These are phyloP conservation scores for Pterocles gutturalis DNA, from an alignment of 2,113 vertebrate species.

Conservation along the genomic window DNA sequence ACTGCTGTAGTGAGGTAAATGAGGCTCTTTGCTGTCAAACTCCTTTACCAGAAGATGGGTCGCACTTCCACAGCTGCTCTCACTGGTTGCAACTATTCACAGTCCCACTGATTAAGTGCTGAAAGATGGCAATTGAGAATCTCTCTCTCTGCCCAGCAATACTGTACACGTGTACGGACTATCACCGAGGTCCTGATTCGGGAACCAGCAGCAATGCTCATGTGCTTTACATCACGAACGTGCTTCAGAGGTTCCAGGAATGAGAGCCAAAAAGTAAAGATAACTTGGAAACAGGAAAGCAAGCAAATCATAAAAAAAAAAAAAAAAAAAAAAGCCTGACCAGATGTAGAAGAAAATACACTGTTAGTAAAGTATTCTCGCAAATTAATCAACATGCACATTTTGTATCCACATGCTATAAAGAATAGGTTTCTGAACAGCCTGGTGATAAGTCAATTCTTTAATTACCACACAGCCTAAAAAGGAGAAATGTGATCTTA, in stretches of 20 bases:
- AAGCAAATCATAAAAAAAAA: background rate
- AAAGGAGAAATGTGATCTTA: background rate
- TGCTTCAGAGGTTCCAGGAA: constrained; percentile 54
- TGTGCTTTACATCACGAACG: constrained; percentile 56
- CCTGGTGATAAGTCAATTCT: background rate
- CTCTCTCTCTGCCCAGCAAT: background rate
- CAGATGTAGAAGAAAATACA: constrained; percentile 42
- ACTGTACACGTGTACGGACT: background rate
- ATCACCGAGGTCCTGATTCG: background rate
- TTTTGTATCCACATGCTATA: background rate
- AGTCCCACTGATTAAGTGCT: constrained; percentile 10
- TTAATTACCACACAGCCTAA: background rate
- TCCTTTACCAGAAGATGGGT: background rate
- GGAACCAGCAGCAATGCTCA: constrained; percentile 33
- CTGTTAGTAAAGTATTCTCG: background rate
- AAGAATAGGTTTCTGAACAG: background rate
- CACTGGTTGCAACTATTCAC: background rate
- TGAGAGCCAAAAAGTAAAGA: constrained; percentile 52
- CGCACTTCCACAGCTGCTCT: background rate
- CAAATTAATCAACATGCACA: background rate
- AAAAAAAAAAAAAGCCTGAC: background rate
- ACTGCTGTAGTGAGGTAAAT: background rate
- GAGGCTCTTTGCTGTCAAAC: background rate
- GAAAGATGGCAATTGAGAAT: background rate
- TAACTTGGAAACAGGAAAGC: constrained; percentile 44